Percentiles rank a stretch among this genome's conserved stretches.
Evolutionary conservation across 2,113 vertebrate genomes (phyloP).

Genomic region (Butorides virescens): DNA sequence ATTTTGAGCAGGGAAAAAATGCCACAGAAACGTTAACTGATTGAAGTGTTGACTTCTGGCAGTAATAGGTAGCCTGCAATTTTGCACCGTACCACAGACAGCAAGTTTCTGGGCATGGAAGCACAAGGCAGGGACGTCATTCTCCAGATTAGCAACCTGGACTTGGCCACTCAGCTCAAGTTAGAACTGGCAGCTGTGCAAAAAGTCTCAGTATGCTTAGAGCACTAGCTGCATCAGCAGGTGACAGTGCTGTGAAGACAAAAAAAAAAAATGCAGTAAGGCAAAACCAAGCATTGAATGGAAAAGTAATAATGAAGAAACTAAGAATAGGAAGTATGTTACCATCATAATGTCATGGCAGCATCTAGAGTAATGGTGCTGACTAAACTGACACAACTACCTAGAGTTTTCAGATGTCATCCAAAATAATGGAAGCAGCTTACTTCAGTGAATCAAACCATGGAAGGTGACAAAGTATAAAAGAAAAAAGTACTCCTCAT

Average conservation of each 20-base stretch:
- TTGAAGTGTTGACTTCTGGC: slow-evolving; percentile 42
- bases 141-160: slow-evolving; percentile 72
- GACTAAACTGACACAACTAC: not conserved
- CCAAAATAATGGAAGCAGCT: not conserved
- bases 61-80: slow-evolving; percentile 21
- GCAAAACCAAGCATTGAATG: slow-evolving; percentile 59
- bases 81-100: slow-evolving; percentile 16
- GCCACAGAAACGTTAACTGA: not conserved
- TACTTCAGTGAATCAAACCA: not conserved
- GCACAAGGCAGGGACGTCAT: slow-evolving; percentile 68
- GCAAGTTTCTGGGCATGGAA: slow-evolving; percentile 52
- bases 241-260: slow-evolving; percentile 37
- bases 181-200: slow-evolving; percentile 69
- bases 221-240: slow-evolving; percentile 46
- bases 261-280: slow-evolving; percentile 54
- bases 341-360: not conserved
- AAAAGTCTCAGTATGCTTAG: not conserved
- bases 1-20: not conserved
- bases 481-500: not conserved
- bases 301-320: slow-evolving; percentile 57
- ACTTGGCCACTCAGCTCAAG: slow-evolving; percentile 50
- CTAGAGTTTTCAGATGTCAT: not conserved
- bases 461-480: not conserved
- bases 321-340: slow-evolving; percentile 42
- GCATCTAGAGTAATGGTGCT: not conserved